Conservation (phyloP, 2,797 vertebrate species). For the Acanthiza pusilla region DNA sequence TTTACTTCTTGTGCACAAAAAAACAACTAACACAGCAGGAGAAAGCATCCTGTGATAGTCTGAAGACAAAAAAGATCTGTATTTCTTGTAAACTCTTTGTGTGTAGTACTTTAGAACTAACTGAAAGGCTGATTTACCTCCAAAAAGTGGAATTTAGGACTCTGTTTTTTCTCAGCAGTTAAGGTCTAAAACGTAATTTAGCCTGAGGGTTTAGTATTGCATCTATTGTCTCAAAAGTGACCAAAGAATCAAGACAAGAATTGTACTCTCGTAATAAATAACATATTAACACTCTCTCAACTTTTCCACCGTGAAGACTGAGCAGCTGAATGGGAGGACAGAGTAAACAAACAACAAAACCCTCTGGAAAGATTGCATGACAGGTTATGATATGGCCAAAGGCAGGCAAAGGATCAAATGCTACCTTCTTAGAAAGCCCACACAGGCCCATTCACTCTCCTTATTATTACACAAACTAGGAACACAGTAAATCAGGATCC, state of each 20-base stretch:
- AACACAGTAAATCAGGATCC: background rate
- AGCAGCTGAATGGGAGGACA: background rate
- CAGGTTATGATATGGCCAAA: background rate
- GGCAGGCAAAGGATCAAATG: background rate
- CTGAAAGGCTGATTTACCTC: background rate
- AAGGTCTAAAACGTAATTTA: background rate
- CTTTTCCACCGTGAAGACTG: background rate
- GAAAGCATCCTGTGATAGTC: background rate
- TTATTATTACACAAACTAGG: background rate
- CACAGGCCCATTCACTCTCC: background rate
- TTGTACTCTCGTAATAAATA: background rate
- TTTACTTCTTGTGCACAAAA: background rate
- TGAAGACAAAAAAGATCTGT: background rate
- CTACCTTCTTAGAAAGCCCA: background rate
- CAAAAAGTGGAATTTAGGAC: background rate
- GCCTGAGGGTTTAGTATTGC: background rate
- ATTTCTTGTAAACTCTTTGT: background rate
- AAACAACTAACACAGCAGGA: background rate
- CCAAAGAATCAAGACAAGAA: background rate
- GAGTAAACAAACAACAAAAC: background rate
- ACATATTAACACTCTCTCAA: background rate
- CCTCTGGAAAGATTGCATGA: background rate
- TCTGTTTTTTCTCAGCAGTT: background rate
- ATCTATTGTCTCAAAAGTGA: background rate
- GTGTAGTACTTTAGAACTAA: background rate